phyloP scores from a whole-genome alignment of 2,113 vertebrate species.

The Ptilorrhoa leucosticta region DNA sequence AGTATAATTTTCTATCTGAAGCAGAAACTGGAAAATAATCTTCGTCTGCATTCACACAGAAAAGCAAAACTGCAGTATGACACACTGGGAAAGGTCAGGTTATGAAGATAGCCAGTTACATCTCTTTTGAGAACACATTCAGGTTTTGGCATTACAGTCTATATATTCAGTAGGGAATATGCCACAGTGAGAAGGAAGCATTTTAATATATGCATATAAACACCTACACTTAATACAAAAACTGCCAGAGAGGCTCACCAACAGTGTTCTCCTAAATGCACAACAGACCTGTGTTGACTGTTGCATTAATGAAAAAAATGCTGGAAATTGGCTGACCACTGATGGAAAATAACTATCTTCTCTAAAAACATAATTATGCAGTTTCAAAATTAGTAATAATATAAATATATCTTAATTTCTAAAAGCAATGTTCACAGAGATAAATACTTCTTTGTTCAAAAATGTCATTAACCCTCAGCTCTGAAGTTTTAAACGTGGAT shows the following conservation, averaged over 20 bases:
- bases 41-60: background rate
- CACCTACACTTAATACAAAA: background rate
- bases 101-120: background rate
- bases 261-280: background rate
- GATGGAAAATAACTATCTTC: background rate
- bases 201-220: background rate
- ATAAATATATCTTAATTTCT: background rate
- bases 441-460: background rate
- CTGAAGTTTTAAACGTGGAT: background rate
- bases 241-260: background rate
- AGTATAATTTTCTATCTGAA: background rate
- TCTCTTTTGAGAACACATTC: background rate
- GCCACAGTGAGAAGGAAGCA: background rate
- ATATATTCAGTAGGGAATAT: background rate
- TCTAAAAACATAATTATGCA: background rate
- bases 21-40: background rate
- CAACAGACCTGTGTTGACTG: background rate
- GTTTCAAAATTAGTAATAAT: background rate
- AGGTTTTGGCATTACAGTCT: background rate
- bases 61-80: background rate
- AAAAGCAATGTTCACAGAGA: background rate
- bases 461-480: background rate
- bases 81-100: background rate
- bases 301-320: background rate
- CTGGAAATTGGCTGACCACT: background rate